Evolutionary conservation across 2,888 invertebrate genomes (phyloP).

Genomic region (Hemithea aestivaria): DNA sequence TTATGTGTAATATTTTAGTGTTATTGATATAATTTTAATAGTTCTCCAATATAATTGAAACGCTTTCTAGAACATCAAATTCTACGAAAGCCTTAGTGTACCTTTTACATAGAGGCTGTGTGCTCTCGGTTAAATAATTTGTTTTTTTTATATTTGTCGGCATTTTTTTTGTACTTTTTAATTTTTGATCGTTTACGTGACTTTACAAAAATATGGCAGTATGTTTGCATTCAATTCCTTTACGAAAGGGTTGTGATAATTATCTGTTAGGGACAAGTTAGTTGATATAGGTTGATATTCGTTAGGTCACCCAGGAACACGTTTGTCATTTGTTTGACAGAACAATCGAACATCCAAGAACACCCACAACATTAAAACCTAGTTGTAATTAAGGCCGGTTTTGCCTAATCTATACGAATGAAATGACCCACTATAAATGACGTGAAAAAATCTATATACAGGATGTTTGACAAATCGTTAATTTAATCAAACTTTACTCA

Average conservation of each 20-base stretch:
- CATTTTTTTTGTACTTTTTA: slow-evolving; percentile 45
- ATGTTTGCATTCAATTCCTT: slow-evolving; percentile 73
- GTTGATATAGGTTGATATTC: neutral
- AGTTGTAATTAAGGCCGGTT: slow-evolving; percentile 69
- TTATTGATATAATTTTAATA: slow-evolving; percentile 23
- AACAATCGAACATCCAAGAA: slow-evolving; percentile 36
- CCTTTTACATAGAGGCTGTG: slow-evolving; percentile 23
- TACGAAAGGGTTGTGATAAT: slow-evolving; percentile 35
- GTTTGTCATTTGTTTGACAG: slow-evolving; percentile 24
- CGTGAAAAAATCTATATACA: slow-evolving; percentile 56
- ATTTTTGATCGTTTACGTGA: slow-evolving; percentile 43
- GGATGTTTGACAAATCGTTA: slow-evolving; percentile 65
- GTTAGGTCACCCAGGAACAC: slow-evolving; percentile 14
- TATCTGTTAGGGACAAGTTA: neutral
- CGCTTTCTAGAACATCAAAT: slow-evolving; percentile 25
- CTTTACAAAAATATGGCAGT: slow-evolving; percentile 72
- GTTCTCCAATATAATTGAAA: slow-evolving; percentile 22
- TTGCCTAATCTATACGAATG: slow-evolving; percentile 70
- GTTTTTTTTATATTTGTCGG: slow-evolving; percentile 19
- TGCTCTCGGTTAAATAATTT: slow-evolving; percentile 21
- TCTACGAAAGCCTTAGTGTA: slow-evolving; percentile 26
- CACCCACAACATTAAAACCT: slow-evolving; percentile 45
- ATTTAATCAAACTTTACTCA: slow-evolving; percentile 41
- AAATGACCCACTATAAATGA: slow-evolving; percentile 48
- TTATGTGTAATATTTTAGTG: slow-evolving; percentile 21